Conservation (phyloP, 1,140 invertebrate species). For the Trachelipus rathkii region DNA sequence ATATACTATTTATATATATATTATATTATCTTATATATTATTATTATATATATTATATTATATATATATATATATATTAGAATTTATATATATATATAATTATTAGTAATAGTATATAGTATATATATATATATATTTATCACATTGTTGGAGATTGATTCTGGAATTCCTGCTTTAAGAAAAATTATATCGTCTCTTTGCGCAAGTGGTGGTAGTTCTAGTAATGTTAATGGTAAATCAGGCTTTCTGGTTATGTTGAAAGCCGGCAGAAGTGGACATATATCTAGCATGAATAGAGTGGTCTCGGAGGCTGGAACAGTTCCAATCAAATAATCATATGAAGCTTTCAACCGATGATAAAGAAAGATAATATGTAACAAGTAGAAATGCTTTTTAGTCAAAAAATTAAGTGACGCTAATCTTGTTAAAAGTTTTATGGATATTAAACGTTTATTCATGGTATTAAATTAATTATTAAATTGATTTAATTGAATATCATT, state of each 20-base stretch:
- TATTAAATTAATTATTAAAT: not conserved
- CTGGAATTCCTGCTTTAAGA: not conserved
- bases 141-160: not conserved
- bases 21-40: too few species aligned
- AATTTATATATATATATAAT: not conserved
- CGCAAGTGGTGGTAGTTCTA: too few species aligned
- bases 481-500: too few species aligned
- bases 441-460: not conserved
- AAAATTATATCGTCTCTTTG: not conserved
- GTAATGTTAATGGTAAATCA: not conserved
- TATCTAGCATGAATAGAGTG: too few species aligned
- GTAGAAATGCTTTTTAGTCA: slow-evolving; percentile 69
- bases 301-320: slow-evolving; percentile 54
- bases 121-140: too few species aligned
- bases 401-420: slow-evolving; percentile 72
- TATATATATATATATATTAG: slow-evolving; percentile 14
- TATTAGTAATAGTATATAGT: too few species aligned
- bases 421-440: slow-evolving; percentile 52
- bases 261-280: not conserved
- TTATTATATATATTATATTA: not conserved
- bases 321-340: slow-evolving; percentile 45
- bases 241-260: not conserved
- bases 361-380: slow-evolving; percentile 70
- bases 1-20: not conserved
- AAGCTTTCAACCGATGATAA: slow-evolving; percentile 48